Evolutionary conservation across 2,113 vertebrate species (phyloP).

Genomic region (Engystomops pustulosus): DNA sequence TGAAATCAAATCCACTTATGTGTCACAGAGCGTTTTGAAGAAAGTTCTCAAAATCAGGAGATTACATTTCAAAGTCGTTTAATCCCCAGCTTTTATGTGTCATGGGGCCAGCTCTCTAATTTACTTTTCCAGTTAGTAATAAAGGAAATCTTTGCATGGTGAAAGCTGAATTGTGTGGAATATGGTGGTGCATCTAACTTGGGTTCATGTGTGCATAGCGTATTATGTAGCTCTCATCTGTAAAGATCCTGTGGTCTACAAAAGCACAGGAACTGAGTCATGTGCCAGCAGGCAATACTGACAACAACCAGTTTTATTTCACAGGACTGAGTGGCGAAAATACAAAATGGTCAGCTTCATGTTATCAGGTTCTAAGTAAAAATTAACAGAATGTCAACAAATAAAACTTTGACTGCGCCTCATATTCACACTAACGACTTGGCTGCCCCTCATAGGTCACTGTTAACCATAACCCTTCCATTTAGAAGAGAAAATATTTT

Average conservation of each 20-base stretch:
- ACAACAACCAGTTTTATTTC: background rate
- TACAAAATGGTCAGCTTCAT: background rate
- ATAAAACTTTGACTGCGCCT: background rate
- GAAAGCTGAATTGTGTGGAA: background rate
- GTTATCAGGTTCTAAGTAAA: background rate
- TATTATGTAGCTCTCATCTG: background rate
- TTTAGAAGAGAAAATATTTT: background rate
- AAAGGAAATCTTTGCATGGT: background rate
- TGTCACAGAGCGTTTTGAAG: background rate
- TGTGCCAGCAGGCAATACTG: background rate
- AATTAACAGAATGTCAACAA: background rate
- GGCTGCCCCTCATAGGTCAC: background rate
- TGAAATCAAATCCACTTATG: conserved; percentile 27
- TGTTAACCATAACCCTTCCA: background rate
- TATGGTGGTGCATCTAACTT: background rate
- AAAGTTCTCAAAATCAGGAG: conserved; percentile 17
- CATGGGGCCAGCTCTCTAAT: background rate
- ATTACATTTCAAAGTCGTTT: conserved; percentile 39
- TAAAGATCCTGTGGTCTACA: background rate
- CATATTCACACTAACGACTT: background rate
- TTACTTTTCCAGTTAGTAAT: conserved; percentile 27
- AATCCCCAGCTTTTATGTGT: conserved; percentile 21
- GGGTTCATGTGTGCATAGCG: background rate
- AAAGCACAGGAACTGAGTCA: conserved; percentile 5
- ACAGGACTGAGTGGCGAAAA: background rate